These are phyloP conservation scores for Corvus moneduloides DNA, from an alignment of 2,113 vertebrate genomes.

Conservation along the genomic window DNA sequence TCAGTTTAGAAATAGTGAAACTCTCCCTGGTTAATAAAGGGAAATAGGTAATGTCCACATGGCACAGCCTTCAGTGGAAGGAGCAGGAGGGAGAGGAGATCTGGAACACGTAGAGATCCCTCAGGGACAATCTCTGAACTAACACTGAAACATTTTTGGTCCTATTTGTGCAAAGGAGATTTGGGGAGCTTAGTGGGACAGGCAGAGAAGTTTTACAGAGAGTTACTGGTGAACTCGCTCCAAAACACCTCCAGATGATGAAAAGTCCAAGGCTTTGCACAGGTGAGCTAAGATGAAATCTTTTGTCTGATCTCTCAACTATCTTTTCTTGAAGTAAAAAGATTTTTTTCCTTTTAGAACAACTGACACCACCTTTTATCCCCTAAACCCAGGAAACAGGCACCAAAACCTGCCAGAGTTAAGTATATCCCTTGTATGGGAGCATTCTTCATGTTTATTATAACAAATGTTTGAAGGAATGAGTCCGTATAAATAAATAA, in stretches of 20 bases:
- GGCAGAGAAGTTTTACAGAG: neutral
- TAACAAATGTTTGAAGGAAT: neutral
- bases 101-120: neutral
- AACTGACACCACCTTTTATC: neutral
- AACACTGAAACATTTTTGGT: neutral
- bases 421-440: neutral
- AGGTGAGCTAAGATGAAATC: neutral
- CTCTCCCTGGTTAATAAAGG: neutral
- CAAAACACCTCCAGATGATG: neutral
- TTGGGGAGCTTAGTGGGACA: neutral
- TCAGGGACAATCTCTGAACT: neutral
- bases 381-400: neutral
- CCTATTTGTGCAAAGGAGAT: neutral
- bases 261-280: neutral
- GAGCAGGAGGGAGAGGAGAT: neutral
- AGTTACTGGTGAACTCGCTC: neutral
- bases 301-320: neutral
- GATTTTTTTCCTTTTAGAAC: neutral
- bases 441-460: neutral
- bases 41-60: neutral
- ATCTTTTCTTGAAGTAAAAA: neutral
- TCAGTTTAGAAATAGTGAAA: neutral
- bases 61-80: neutral
- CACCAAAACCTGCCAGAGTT: neutral
- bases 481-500: neutral